Base-by-base conservation (phyloP, 2,888 invertebrate genomes). In the Sinodicranocentrus sp. region DNA sequence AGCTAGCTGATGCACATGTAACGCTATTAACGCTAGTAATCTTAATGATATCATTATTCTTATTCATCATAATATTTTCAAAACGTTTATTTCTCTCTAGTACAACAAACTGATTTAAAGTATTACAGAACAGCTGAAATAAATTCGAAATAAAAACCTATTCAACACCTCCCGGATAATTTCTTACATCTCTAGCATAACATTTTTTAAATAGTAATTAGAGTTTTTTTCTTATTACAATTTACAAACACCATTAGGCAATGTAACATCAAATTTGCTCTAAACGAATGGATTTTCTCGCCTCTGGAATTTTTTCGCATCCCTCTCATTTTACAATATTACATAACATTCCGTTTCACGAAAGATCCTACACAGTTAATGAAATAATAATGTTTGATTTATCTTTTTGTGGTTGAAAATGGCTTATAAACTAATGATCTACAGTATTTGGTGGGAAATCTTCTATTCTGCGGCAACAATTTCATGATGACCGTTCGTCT, bases 401-500 rank as follows among this genome's bases (percentile, higher is more conserved):
- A 72, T 65, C 61, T 65, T 80, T 79, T 63, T 80, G 80, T 80
- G 80, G 80, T 63, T 80, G 80, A 72, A 72, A 72, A 48, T 71
- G 39, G 80, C 80, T 80, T 80, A 72, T 43, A 72, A 26, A 54
- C 80, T 80, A 80, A 59, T 65, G 80, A 80, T 80, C 80, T 80
- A 80, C 80, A 80, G 67, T 80, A 80, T 80, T 80, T 80, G 80
- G 80, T 80, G 71, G 72, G 71, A 80, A 80, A 52, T 59, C 48
- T 57, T 82, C 57, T 87, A 85, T 68, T 87, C 85, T 67, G 85
- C 83, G 15, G 83, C 82, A 28, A 71, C 87, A 44, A 87, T 68
- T 82, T 85, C 85, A 68, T 87, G 84, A 71, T 85, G 82, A 33
- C 85, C 80, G 54, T 79, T 78, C 71, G 79, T 79, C 72, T 87